Conservation (phyloP, 2,113 vertebrate genomes). For the Zosterops borbonicus region DNA sequence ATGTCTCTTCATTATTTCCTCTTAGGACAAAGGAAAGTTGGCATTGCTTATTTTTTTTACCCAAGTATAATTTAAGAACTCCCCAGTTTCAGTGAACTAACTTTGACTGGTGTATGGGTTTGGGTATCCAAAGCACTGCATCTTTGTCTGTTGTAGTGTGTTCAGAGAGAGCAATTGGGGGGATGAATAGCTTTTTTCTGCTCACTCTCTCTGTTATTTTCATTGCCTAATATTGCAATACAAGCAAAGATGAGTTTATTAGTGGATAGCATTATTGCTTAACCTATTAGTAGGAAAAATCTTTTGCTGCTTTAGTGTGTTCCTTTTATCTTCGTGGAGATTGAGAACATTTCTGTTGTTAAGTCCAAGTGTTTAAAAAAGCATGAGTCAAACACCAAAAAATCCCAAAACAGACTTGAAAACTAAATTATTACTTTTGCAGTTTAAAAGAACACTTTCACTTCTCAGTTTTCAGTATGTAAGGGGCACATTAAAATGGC, state of each 20-base stretch:
- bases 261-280: not conserved
- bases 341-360: not conserved
- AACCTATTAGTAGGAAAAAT: not conserved
- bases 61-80: not conserved
- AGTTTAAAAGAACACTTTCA: not conserved
- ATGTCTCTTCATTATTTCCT: not conserved
- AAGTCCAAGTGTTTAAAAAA: not conserved
- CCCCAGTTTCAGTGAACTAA: not conserved
- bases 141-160: not conserved
- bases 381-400: rapidly evolving
- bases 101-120: not conserved
- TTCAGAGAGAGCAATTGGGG: not conserved
- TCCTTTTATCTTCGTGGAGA: not conserved
- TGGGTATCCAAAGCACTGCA: not conserved
- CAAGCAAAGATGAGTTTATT: not conserved
- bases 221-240: not conserved
- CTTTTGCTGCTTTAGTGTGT: not conserved
- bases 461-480: not conserved
- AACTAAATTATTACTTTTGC: not conserved
- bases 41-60: not conserved
- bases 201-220: not conserved
- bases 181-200: not conserved
- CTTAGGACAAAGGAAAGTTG: not conserved
- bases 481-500: not conserved
- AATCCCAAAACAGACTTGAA: not conserved